Conservation (phyloP, 1,140 invertebrate species). For the Pseudachorutes palmiensis region DNA sequence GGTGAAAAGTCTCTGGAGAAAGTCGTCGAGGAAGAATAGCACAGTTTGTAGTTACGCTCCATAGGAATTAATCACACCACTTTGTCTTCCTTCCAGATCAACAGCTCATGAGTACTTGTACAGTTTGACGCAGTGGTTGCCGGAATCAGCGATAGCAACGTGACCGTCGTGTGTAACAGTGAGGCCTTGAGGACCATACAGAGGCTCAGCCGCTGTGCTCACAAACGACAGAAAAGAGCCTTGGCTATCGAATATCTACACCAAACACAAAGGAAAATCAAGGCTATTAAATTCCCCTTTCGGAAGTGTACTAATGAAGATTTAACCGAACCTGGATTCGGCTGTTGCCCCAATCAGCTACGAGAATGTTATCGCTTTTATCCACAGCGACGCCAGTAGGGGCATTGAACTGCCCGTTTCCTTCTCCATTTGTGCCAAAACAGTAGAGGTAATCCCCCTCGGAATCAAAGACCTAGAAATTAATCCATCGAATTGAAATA, state of each 20-base stretch:
- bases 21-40: background rate
- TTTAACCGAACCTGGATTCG: constrained; percentile 48
- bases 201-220: constrained; percentile 48
- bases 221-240: constrained; percentile 52
- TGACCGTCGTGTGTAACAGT: constrained; percentile 47
- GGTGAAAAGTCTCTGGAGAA: background rate
- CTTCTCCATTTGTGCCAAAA: constrained; percentile 50
- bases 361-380: constrained; percentile 49
- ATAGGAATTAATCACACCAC: no score
- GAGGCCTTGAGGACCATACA: constrained; percentile 54
- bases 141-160: constrained; percentile 52
- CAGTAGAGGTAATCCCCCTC: constrained; percentile 50
- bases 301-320: background rate
- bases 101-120: constrained; percentile 29
- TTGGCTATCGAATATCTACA: constrained; percentile 50
- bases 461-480: constrained; percentile 46
- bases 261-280: constrained; percentile 31
- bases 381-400: constrained; percentile 52
- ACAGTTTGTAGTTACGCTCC: no score
- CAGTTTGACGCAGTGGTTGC: constrained; percentile 53
- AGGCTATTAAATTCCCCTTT: background rate
- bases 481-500: constrained; percentile 39
- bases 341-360: constrained; percentile 54
- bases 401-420: constrained; percentile 54
- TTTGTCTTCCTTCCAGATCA: background rate